Evolutionary conservation across 2,888 invertebrate species (phyloP).

Genomic region (Perdita meconis): DNA sequence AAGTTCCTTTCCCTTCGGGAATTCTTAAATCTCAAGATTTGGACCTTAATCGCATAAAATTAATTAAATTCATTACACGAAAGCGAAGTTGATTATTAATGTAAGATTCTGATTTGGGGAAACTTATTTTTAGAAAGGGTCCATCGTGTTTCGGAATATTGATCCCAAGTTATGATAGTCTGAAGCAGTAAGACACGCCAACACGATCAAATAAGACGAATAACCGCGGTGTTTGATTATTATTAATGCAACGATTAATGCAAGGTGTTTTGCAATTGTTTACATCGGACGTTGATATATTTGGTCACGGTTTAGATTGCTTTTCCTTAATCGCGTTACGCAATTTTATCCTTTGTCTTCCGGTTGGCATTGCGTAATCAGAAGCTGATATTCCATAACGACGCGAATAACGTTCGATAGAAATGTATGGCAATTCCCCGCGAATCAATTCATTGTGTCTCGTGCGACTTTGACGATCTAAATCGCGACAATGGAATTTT

Average conservation of each 20-base stretch:
- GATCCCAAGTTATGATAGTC: too few species aligned
- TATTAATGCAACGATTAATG: too few species aligned
- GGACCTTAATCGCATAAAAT: too few species aligned
- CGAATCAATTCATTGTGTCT: constrained; percentile 7
- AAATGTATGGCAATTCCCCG: neutral
- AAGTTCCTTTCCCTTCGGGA: too few species aligned
- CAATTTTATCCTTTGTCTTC: constrained; percentile 39
- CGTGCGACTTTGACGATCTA: neutral
- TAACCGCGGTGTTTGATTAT: neutral
- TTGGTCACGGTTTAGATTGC: constrained; percentile 34
- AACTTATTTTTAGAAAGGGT: too few species aligned
- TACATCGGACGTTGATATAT: constrained; percentile 26
- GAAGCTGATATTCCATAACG: constrained; percentile 19
- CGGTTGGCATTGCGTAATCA: constrained; percentile 34
- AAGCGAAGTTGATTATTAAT: too few species aligned
- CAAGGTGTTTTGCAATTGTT: constrained; percentile 16
- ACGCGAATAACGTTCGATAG: constrained; percentile 17
- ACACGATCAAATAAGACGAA: too few species aligned
- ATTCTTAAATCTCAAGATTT: too few species aligned
- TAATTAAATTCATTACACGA: too few species aligned
- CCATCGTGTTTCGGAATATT: too few species aligned
- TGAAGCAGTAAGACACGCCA: too few species aligned
- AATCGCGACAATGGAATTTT: neutral
- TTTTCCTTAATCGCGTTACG: constrained; percentile 38
- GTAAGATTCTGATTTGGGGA: too few species aligned